These are phyloP conservation scores for Megalops atlanticus DNA, from an alignment of 2,113 vertebrate genomes.

Conservation along the genomic window DNA sequence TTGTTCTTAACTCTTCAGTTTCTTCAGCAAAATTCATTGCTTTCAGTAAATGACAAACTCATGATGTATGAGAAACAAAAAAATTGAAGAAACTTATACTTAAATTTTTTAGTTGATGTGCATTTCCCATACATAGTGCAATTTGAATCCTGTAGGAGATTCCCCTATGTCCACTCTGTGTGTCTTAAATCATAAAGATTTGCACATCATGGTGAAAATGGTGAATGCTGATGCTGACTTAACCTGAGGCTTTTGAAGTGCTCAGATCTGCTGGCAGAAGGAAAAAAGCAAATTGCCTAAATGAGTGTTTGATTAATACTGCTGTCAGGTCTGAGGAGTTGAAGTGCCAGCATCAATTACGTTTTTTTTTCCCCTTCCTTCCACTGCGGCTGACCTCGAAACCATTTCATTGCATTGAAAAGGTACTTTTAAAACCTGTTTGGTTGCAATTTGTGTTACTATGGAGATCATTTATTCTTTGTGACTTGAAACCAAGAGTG, in stretches of 20 bases:
- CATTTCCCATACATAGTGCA: too few relatives aligned
- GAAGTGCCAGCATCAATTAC: constrained; percentile 17
- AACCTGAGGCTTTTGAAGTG: constrained; percentile 10
- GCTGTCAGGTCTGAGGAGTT: constrained; percentile 26
- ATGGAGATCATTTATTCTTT: constrained; percentile 48
- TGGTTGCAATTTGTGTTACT: constrained; percentile 48
- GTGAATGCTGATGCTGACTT: background rate
- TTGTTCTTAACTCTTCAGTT: too few relatives aligned
- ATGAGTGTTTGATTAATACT: constrained; percentile 30
- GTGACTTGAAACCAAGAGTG: constrained; percentile 33
- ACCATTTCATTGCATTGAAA: constrained; percentile 31
- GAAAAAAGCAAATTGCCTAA: constrained; percentile 26
- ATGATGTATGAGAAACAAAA: background rate
- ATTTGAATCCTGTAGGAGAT: background rate
- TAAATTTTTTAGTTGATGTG: background rate
- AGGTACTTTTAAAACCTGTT: constrained; percentile 51
- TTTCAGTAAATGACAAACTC: background rate
- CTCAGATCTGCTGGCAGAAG: constrained; percentile 14
- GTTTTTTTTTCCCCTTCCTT: constrained; percentile 4
- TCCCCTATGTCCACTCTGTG: background rate
- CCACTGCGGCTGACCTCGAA: constrained; percentile 46
- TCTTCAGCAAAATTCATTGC: background rate
- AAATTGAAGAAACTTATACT: background rate
- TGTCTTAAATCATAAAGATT: background rate
- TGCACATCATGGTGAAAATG: background rate